Evolutionary conservation across 2,797 vertebrate genomes (phyloP), one percentile per base, ranked within the genome.

Genomic region (Furcifer pardalis): DNA sequence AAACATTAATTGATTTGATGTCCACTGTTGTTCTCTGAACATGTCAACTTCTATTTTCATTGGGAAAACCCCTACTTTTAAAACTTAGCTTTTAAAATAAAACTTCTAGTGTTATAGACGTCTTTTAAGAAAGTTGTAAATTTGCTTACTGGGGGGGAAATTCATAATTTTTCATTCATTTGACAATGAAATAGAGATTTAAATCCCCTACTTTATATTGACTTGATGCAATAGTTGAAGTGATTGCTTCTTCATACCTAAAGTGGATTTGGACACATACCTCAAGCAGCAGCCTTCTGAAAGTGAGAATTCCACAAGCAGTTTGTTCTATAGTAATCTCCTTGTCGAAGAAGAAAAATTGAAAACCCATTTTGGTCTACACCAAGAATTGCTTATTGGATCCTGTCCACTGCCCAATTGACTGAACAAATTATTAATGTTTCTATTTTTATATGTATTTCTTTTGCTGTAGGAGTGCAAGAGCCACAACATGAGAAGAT

Each of bases 401-500:
- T 77, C 37, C 13, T 69, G 25, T 56, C 68, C 21, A 76, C 21
- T 35, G 19, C 21, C 46, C 5, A n/a, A 1, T 80, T 79, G 35
- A 59, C 32, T 80, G 37, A 59, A 59, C 25, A 27, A 72, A 49
- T 74, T 19, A 73, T 42, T 77, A 63, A 66, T 85, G 17, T 4
- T 1, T 89, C 17, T 90, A 3, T 88, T 32, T 46, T 32, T 84
- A 1, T 88, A 4, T 92, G 76, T 94, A 2, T 94, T 25, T 94
- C 83, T 94, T 84, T 93, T 71, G 73, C 86, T 93, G n/a, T 79
- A 99, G 98, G 98, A 88, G 98, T 99, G 62, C 98, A 99, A 91
- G 97, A 98, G 92, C 97, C 97, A 88, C 97, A 98, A 91, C 97
- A 98, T 95, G 98, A 99, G 95, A 98, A 98, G 96, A 93, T 98